Evolutionary conservation across 35 echinoderm and acorn worm genomes (phyloP).

Genomic region (Lytechinus pictus): DNA sequence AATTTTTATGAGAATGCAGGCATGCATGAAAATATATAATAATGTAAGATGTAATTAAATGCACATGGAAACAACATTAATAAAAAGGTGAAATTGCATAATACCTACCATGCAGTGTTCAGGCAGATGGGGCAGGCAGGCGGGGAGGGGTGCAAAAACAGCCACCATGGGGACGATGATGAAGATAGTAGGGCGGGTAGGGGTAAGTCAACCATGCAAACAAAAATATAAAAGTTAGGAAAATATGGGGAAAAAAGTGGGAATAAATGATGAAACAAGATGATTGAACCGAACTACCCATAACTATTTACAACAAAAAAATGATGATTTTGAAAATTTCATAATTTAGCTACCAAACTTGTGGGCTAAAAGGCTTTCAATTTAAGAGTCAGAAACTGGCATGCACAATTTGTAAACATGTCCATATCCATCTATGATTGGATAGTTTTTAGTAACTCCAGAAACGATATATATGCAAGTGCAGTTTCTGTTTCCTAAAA

Average conservation of each 20-base stretch:
- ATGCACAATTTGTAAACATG: not conserved
- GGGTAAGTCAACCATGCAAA: conserved; percentile 1
- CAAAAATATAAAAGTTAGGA: not conserved
- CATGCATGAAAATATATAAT: not conserved
- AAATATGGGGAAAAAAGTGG: not conserved
- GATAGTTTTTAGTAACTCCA: not conserved
- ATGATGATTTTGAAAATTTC: not conserved
- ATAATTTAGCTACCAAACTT: not conserved
- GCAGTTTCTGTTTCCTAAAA: not conserved
- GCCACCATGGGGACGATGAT: not conserved
- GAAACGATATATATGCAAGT: not conserved
- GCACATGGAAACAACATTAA: not conserved
- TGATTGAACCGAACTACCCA: not conserved
- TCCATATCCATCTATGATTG: not conserved
- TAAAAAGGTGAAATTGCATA: not conserved
- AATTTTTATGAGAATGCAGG: not conserved
- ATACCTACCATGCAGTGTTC: not conserved
- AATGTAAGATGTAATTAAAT: not conserved
- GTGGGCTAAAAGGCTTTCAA: not conserved
- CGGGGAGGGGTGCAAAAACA: not conserved
- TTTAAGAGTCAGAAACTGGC: not conserved
- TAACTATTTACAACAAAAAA: not conserved
- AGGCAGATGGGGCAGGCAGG: not conserved
- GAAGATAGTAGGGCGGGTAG: not conserved
- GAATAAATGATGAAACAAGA: not conserved